phyloP scores from a whole-genome alignment of 2,797 vertebrate genomes.

The Arctocebus calabarensis region DNA sequence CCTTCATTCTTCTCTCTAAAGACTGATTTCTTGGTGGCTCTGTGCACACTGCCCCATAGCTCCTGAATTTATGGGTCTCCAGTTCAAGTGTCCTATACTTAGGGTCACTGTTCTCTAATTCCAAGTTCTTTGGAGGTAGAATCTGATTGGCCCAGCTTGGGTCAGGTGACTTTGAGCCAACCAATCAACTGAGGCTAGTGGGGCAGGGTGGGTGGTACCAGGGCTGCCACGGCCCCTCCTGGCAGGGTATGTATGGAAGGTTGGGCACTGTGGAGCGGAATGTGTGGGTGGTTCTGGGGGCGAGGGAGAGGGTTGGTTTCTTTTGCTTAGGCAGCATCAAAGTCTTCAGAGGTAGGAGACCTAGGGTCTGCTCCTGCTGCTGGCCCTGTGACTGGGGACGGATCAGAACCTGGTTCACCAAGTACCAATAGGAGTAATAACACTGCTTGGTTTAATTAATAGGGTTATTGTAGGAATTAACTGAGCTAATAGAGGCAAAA shows the following conservation, averaged over 20 bases:
- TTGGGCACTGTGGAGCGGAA: no score
- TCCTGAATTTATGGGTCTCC: background rate
- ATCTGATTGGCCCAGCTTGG: background rate
- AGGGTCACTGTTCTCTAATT: background rate
- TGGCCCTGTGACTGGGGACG: background rate
- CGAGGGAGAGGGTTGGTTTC: background rate
- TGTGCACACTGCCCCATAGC: background rate
- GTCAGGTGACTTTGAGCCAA: conserved; percentile 25
- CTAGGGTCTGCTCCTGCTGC: background rate
- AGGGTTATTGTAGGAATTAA: background rate
- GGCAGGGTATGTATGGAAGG: background rate
- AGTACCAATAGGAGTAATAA: background rate
- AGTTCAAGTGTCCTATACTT: background rate
- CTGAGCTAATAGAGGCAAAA: background rate
- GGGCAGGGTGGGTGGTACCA: background rate
- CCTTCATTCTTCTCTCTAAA: background rate
- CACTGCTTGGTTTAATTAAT: background rate
- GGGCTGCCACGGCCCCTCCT: background rate
- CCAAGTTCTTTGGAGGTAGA: background rate
- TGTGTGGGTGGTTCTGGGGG: background rate
- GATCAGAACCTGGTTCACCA: background rate
- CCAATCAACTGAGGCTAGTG: background rate
- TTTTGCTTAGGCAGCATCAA: background rate
- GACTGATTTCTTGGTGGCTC: background rate
- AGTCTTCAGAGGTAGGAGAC: background rate